Evolutionary conservation across 1,140 invertebrate species (phyloP), one percentile per base, ranked within the genome.

Genomic region (Ladona fulva): DNA sequence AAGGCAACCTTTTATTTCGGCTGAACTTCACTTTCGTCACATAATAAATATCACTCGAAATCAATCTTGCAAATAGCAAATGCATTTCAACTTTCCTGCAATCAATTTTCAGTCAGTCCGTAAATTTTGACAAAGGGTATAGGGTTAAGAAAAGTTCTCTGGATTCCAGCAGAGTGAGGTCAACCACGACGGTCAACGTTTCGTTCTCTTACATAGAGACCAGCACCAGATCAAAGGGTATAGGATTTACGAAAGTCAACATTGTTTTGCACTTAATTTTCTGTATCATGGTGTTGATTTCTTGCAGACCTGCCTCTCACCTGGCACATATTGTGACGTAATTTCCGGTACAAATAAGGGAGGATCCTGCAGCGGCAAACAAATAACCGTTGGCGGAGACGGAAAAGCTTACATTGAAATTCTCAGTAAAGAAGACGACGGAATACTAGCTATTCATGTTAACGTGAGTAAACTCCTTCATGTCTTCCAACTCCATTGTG

Each of bases 261-360:
- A n/a, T n/a, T n/a, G n/a, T n/a, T n/a, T n/a, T n/a, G n/a, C n/a
- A n/a, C n/a, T n/a, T n/a, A n/a, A 37, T 37, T 37, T 37, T 37
- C 1, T 37, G 29, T 8, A 37, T 37, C 29, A 5, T 37, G n/a
- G n/a, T n/a, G n/a, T n/a, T n/a, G n/a, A n/a, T 66, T 66, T 66
- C 52, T 66, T 81, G 76, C 82, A 91, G 84, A 95, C 93, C 0
- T 92, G 92, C 37, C 84, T 97, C 16, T 89, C 93, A 0, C 85
- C 89, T 81, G 95, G 95, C 5, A 86, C 78, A 0, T 97, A 97
- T 83, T 97, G 95, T 84, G 95, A 97, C 82, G 88, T 97, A 0
- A 95, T 95, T 77, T 91, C 91, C n/a, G 94, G 94, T 25, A 85
- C 84, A 74, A 86, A 90, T 66, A 82, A 84, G 0, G 85, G 88